phyloP scores from a whole-genome alignment of 2,113 vertebrate genomes.

The Phalacrocorax pelagicus region DNA sequence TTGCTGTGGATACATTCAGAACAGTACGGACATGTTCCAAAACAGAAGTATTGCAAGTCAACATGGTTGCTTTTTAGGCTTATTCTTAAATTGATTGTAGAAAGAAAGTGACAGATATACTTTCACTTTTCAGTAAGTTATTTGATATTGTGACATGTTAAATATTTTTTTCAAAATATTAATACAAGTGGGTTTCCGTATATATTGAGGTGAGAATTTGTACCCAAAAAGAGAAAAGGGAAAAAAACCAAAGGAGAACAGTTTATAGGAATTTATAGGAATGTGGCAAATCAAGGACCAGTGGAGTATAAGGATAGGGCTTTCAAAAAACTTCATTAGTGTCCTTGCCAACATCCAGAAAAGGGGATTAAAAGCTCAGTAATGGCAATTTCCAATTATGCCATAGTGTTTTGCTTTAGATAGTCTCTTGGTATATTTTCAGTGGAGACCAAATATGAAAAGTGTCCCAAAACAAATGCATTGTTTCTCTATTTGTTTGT shows the following conservation, averaged over 20 bases:
- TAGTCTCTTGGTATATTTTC: not conserved
- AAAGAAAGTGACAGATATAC: not conserved
- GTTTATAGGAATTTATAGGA: not conserved
- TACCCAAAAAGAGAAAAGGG: not conserved
- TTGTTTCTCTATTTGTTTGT: not conserved
- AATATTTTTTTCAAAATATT: not conserved
- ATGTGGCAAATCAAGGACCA: not conserved
- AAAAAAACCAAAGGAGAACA: not conserved
- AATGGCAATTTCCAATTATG: not conserved
- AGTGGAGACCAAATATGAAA: not conserved
- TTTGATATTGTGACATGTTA: rapidly evolving
- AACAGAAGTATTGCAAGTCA: not conserved
- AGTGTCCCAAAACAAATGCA: not conserved
- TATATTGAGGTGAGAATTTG: not conserved
- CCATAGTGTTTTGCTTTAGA: not conserved
- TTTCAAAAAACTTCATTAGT: not conserved
- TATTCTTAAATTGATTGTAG: not conserved
- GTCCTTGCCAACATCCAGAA: not conserved
- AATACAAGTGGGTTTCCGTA: not conserved
- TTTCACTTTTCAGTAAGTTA: not conserved
- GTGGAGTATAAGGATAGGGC: not conserved
- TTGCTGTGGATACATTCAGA: not conserved
- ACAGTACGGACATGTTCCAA: not conserved
- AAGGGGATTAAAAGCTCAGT: not conserved
- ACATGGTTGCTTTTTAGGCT: not conserved